Base-by-base conservation (phyloP, 2,888 invertebrate species). In the Mimachlamys varia region DNA sequence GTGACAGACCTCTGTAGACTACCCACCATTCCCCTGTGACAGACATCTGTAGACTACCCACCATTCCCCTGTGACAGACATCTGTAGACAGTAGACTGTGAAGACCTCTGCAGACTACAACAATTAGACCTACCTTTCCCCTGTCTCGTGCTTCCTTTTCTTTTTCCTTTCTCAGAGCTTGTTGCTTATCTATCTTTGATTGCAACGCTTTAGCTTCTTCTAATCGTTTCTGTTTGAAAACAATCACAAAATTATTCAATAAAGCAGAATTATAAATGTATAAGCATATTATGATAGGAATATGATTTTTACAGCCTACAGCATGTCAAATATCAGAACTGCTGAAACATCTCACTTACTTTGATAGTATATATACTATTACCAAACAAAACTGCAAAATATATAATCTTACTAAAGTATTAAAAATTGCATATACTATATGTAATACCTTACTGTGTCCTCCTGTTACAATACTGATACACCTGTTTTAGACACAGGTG, bases 141-240 rank as follows among this genome's bases (percentile, higher is more conserved):
- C 92, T 94, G n/a, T 92, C 93, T 87, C 91, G 92, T 7, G 93
- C 92, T 37, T 93, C 92, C 88, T 94, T 93, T 87, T 94, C 94
- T 88, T 94, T 94, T 10, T 91, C 91, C 76, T 93, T 92, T 88
- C 94, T 87, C n/a, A 92, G 58, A 10, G 89, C 91, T 88, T 94
- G 93, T 91, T 94, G 95, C 89, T 93, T 93, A 12, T 91, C 90
- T 37, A 96, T 95, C 92, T 94, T 92, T n/a, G 93, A 92, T 89
- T 96, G 94, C 22, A 96, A 90, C 17, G 92, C 93, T 89, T 90
- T 92, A 0, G 94, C 95, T 91, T 95, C 95, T 89, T 94, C 93
- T 53, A 95, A 92, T 22, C 95, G 93, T 91, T 92, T 92, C 95
- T 95, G 89, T 22, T 89, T 89, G 12, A 88, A n/a, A 37, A 88